These are phyloP conservation scores for Pachycephala philippinensis DNA, from an alignment of 2,113 vertebrate genomes.

Conservation along the genomic window DNA sequence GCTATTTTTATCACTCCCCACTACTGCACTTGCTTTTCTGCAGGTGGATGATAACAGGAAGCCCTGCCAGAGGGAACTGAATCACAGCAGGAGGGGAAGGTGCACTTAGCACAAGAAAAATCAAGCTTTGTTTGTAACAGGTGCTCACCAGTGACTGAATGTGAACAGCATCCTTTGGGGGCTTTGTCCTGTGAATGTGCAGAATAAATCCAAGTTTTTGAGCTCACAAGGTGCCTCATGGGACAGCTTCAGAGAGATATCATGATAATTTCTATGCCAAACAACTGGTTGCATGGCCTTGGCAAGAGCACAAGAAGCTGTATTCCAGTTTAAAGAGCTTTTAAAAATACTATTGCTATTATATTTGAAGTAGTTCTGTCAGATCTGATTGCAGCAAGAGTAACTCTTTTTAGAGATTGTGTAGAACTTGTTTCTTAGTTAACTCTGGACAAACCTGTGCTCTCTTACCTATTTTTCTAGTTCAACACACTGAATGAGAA, in stretches of 20 bases:
- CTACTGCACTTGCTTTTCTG: accelerated
- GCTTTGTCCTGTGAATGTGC: not conserved
- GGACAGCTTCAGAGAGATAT: not conserved
- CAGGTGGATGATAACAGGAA: not conserved
- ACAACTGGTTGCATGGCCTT: not conserved
- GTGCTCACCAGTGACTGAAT: not conserved
- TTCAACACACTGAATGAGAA: not conserved
- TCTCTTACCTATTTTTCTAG: not conserved
- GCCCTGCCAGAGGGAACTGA: not conserved
- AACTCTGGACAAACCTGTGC: not conserved
- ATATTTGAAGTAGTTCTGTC: not conserved
- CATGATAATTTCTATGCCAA: not conserved
- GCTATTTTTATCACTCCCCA: not conserved
- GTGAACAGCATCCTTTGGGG: not conserved
- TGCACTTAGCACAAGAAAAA: not conserved
- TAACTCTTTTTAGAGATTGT: not conserved
- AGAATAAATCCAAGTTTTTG: not conserved
- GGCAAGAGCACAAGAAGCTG: not conserved
- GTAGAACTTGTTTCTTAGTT: not conserved
- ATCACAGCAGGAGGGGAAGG: not conserved
- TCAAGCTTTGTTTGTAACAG: not conserved
- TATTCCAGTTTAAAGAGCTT: not conserved
- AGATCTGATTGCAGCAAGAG: not conserved
- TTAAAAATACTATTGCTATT: not conserved
- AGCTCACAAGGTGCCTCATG: accelerated